Evolutionary conservation across 2,113 vertebrate species (phyloP).

Genomic region (Synchiropus splendidus): DNA sequence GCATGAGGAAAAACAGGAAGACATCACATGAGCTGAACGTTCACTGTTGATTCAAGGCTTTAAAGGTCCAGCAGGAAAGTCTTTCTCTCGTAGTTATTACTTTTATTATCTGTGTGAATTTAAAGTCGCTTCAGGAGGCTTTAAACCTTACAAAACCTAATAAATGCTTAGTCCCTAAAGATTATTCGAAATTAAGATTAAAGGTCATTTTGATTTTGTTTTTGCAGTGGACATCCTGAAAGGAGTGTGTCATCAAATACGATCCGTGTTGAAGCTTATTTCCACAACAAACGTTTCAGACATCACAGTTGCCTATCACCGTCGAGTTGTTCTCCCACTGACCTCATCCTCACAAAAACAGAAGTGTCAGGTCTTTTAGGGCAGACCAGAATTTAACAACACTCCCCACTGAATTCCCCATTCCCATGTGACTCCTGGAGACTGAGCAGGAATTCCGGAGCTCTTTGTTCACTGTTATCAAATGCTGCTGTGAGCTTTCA

Average conservation of each 20-base stretch:
- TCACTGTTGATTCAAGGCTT: constrained; percentile 5
- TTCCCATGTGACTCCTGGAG: constrained; percentile 30
- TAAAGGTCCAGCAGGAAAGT: no score
- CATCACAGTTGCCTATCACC: background rate
- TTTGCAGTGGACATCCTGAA: no score
- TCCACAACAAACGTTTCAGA: no score
- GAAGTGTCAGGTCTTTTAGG: constrained; percentile 4
- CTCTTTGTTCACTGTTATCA: constrained; percentile 1
- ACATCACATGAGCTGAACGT: constrained; percentile 12
- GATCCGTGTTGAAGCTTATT: no score
- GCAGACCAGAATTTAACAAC: constrained; percentile 14
- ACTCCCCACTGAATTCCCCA: constrained; percentile 40
- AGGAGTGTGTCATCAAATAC: no score
- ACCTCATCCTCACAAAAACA: constrained; percentile 32
- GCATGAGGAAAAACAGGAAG: constrained; percentile 37
- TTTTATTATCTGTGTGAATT: no score
- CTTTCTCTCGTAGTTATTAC: no score
- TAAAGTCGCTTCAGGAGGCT: no score
- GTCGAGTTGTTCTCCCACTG: constrained; percentile 28
- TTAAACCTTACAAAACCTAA: no score
- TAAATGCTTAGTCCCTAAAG: no score
- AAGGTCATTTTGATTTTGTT: no score
- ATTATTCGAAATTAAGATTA: no score
- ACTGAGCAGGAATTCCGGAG: constrained; percentile 16
- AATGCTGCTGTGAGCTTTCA: constrained; percentile 1